phyloP scores from a whole-genome alignment of 2,888 invertebrate species.

The Aporophyla lueneburgensis region DNA sequence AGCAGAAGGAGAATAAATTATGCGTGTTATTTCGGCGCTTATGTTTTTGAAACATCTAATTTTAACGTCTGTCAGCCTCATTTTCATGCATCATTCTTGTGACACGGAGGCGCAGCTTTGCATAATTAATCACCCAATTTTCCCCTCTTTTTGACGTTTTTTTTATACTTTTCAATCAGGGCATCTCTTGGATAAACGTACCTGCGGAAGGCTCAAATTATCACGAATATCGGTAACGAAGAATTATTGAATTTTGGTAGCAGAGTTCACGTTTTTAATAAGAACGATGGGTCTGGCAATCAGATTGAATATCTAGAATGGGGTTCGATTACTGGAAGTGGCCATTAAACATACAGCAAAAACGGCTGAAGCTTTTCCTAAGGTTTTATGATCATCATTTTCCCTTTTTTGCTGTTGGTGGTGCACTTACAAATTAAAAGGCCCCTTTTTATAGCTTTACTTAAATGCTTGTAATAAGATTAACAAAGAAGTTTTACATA shows the following conservation, averaged over 20 bases:
- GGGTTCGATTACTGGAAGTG: slow-evolving; percentile 76
- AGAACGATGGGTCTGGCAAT: slow-evolving; percentile 72
- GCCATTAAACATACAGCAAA: slow-evolving; percentile 68
- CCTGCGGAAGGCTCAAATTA: slow-evolving; percentile 19
- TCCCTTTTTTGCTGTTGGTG: slow-evolving; percentile 48
- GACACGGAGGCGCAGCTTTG: slow-evolving; percentile 49
- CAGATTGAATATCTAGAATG: slow-evolving; percentile 75
- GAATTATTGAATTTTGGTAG: slow-evolving; percentile 45
- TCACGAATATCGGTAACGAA: slow-evolving; percentile 23
- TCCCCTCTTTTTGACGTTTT: slow-evolving; percentile 13
- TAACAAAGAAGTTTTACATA: slow-evolving; percentile 15
- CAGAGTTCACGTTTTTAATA: slow-evolving; percentile 55
- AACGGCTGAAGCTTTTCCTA: slow-evolving; percentile 56
- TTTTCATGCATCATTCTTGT: slow-evolving; percentile 49
- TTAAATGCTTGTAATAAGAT: slow-evolving; percentile 32
- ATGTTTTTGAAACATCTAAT: slow-evolving; percentile 44
- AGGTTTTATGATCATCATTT: slow-evolving; percentile 65
- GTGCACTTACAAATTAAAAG: slow-evolving; percentile 24
- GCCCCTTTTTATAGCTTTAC: slow-evolving; percentile 28
- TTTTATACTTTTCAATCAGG: slow-evolving; percentile 22
- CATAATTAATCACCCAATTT: slow-evolving; percentile 59
- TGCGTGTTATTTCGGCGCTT: slow-evolving; percentile 6
- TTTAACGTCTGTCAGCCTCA: slow-evolving; percentile 36
- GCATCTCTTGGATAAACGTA: slow-evolving; percentile 25
- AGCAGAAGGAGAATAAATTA: slow-evolving; percentile 18